phyloP scores from a whole-genome alignment of 2,888 invertebrate species.

The Helicoverpa assulta region DNA sequence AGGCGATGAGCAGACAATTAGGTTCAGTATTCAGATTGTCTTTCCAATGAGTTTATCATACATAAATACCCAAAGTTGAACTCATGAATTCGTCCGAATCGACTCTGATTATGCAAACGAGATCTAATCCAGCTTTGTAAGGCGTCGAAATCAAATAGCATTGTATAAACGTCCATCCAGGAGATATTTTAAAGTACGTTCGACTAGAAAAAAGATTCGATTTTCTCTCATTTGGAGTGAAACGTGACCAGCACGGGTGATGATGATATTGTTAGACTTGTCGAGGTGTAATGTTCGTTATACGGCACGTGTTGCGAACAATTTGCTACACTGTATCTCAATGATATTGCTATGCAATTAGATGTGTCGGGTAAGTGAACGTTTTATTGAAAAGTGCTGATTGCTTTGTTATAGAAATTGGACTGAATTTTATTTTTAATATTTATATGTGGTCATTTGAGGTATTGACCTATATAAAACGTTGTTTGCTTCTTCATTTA shows the following conservation, averaged over 20 bases:
- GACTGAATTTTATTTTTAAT: too few species aligned
- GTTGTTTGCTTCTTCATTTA: too few species aligned
- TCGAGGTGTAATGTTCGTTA: conserved; percentile 80
- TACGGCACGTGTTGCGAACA: conserved; percentile 79
- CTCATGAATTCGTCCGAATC: conserved; percentile 66
- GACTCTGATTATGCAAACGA: conserved; percentile 82
- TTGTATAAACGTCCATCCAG: conserved; percentile 73
- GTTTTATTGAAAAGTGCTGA: background rate
- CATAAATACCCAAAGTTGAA: conserved; percentile 60
- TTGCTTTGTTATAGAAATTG: background rate
- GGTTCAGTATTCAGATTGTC: conserved; percentile 47
- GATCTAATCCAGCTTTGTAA: conserved; percentile 77
- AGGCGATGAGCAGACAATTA: conserved; percentile 53
- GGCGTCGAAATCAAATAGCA: conserved; percentile 76
- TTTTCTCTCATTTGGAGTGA: conserved; percentile 83
- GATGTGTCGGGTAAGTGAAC: conserved; percentile 16
- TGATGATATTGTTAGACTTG: conserved; percentile 77
- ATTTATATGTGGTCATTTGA: too few species aligned
- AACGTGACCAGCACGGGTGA: conserved; percentile 81
- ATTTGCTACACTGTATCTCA: conserved; percentile 72
- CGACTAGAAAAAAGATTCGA: conserved; percentile 79
- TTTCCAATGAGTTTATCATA: conserved; percentile 39
- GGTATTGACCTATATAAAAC: too few species aligned
- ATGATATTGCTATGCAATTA: conserved; percentile 64
- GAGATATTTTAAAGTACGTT: conserved; percentile 76